Conservation (phyloP, 2,888 invertebrate species). For the Nomada flava region DNA sequence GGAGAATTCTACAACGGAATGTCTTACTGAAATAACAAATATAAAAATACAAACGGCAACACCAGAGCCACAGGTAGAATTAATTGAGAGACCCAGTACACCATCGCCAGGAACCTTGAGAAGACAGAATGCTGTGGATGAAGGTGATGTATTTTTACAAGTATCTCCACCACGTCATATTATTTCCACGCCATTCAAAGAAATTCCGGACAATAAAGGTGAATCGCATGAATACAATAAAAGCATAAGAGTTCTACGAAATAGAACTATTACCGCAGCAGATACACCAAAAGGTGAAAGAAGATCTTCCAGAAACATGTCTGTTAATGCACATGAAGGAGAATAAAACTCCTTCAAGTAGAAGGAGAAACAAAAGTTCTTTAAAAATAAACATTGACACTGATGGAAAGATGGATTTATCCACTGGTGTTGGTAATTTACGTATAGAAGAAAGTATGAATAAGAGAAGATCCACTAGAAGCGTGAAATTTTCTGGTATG, state of each 20-base stretch:
- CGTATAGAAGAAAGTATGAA: conserved; percentile 11
- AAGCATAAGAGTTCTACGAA: conserved; percentile 59
- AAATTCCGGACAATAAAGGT: background rate
- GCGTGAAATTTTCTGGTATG: conserved; percentile 68
- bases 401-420: background rate
- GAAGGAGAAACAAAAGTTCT: conserved; percentile 40
- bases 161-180: background rate
- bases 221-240: background rate
- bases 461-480: conserved; percentile 66
- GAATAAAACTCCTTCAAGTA: conserved; percentile 36
- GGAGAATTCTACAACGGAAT: background rate
- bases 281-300: conserved; percentile 30
- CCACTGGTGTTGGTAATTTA: background rate
- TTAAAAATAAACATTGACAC: background rate
- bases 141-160: background rate
- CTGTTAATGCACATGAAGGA: conserved; percentile 28
- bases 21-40: background rate
- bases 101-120: background rate
- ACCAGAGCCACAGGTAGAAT: background rate
- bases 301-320: conserved; percentile 27
- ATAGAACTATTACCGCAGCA: conserved; percentile 52
- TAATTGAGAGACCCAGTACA: background rate
- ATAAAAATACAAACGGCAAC: background rate
- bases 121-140: conserved; percentile 19
- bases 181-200: background rate